These are phyloP conservation scores for Sphaerodactylus townsendi DNA, from an alignment of 2,113 vertebrate genomes.

Conservation along the genomic window DNA sequence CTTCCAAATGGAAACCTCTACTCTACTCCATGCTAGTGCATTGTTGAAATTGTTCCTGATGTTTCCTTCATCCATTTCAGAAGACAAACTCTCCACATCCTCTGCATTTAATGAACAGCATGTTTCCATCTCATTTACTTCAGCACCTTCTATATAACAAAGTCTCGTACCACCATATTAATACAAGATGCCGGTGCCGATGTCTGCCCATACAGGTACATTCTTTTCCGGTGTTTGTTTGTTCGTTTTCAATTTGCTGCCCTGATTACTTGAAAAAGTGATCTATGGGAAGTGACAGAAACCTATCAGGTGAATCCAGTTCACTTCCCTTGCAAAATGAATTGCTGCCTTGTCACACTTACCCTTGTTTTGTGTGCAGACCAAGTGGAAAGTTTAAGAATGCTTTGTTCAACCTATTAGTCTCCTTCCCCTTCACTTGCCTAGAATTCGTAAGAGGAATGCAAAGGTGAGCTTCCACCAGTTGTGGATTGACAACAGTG, in stretches of 20 bases:
- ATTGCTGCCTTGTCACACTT: slow-evolving; percentile 30
- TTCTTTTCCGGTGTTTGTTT: not conserved
- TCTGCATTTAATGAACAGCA: not conserved
- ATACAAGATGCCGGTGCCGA: not conserved
- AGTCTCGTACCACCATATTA: not conserved
- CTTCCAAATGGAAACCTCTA: too few species aligned
- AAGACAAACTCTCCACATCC: not conserved
- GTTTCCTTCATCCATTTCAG: not conserved
- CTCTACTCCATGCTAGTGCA: not conserved
- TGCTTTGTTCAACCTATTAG: slow-evolving; percentile 22
- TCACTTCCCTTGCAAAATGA: slow-evolving; percentile 45
- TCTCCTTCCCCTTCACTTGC: not conserved
- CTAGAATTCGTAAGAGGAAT: not conserved
- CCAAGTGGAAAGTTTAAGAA: slow-evolving; percentile 38
- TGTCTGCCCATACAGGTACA: not conserved
- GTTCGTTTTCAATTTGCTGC: slow-evolving; percentile 1
- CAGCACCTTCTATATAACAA: not conserved
- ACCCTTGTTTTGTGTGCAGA: slow-evolving; percentile 25
- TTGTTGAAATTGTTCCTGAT: not conserved
- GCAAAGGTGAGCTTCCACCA: not conserved
- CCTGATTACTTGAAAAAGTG: slow-evolving; percentile 7
- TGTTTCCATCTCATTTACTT: not conserved
- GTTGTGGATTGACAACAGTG: too few species aligned
- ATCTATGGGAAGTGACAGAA: slow-evolving; percentile 2
- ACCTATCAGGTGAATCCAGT: slow-evolving; percentile 24